Conservation (phyloP, 1,140 invertebrate genomes). For the Drosophila chauvacae region DNA sequence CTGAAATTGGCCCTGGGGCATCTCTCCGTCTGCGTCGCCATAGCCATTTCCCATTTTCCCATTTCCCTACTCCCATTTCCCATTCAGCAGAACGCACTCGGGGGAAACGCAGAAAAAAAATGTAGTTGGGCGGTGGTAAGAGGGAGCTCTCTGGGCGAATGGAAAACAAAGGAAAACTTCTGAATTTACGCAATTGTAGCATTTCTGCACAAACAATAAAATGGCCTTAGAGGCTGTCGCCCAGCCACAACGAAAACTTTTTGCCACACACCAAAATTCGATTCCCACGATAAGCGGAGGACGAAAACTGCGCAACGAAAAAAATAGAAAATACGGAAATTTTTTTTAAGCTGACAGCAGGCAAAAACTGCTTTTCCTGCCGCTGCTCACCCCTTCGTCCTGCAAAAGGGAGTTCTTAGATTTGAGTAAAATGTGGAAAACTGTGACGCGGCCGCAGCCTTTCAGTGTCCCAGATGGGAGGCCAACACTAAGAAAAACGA, state of each 20-base stretch:
- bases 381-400: neutral
- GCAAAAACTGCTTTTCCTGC: conserved; percentile 17
- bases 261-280: conserved; percentile 65
- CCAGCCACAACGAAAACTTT: conserved; percentile 53
- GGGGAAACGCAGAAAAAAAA: conserved; percentile 51
- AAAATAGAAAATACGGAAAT: conserved; percentile 7
- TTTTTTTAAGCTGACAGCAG: conserved; percentile 42
- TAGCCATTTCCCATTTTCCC: conserved; percentile 10
- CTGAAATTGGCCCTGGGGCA: conserved; percentile 72
- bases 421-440: conserved; percentile 36
- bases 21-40: conserved; percentile 6
- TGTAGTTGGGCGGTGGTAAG: neutral
- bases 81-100: conserved; percentile 75
- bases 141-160: conserved; percentile 5
- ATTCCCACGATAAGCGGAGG: conserved; percentile 65
- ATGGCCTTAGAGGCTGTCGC: conserved; percentile 67
- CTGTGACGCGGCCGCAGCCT: conserved; percentile 10
- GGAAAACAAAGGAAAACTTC: conserved; percentile 66
- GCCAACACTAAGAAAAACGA: neutral
- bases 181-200: conserved; percentile 74
- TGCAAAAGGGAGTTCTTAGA: conserved; percentile 14
- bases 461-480: neutral
- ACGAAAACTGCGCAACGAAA: conserved; percentile 11
- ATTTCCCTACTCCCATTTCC: conserved; percentile 9
- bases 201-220: conserved; percentile 69